Conservation (phyloP, 64 coral and sea anemone species). For the Astreopora myriophthalma region DNA sequence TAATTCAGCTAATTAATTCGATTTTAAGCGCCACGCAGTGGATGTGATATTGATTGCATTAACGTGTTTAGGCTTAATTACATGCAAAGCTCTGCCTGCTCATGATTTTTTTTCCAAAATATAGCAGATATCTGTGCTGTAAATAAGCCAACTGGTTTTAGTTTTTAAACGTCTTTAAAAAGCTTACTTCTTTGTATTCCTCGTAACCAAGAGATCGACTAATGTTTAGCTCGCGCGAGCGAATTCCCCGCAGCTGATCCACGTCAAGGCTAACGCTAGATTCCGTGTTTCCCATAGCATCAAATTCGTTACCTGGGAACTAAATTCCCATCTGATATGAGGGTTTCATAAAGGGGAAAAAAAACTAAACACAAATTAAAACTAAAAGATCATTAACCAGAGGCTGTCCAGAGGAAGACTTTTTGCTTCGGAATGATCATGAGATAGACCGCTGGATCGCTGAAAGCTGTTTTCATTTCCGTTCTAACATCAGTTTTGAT, state of each 20-base stretch:
- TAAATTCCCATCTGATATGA: not conserved
- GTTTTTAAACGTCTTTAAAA: no score
- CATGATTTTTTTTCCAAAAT: no score
- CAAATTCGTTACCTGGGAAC: not conserved
- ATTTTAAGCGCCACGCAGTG: no score
- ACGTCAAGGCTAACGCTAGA: conserved; percentile 76
- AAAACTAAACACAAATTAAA: not conserved
- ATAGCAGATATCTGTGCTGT: not conserved
- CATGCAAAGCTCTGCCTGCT: no score
- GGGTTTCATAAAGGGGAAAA: not conserved
- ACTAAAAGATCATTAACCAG: no score
- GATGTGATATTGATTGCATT: no score
- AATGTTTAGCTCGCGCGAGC: conserved; percentile 81
- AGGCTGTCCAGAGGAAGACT: no score
- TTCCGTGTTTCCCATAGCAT: conserved; percentile 82
- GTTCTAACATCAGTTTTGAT: not conserved
- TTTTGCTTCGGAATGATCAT: not conserved
- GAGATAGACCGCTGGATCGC: not conserved
- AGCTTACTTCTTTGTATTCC: conserved; percentile 75
- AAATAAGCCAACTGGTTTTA: no score
- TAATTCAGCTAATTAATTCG: no score
- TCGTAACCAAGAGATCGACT: conserved; percentile 80
- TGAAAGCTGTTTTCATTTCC: not conserved
- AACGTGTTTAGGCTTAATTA: no score
- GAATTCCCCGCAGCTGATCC: conserved; percentile 66